phyloP scores from a whole-genome alignment of 2,113 vertebrate species.

The Speoplatyrhinus poulsoni region DNA sequence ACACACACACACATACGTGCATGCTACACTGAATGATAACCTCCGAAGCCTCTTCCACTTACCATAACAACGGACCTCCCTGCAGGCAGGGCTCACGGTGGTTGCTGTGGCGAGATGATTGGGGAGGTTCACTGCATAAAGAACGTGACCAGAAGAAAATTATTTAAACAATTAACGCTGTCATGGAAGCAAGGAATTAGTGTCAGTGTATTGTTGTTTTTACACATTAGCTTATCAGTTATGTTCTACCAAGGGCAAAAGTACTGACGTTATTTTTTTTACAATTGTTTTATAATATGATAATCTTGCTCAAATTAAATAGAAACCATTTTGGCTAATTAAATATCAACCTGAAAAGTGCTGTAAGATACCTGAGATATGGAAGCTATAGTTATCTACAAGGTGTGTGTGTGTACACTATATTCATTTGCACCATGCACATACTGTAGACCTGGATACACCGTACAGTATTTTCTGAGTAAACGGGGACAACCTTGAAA shows the following conservation, averaged over 20 bases:
- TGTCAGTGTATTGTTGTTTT: conserved; percentile 35
- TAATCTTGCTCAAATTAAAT: background rate
- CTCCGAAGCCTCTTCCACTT: conserved; percentile 66
- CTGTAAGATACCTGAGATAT: too few species aligned
- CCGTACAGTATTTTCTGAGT: conserved; percentile 61
- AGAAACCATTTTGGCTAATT: too few species aligned
- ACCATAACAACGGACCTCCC: conserved; percentile 72
- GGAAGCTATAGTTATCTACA: too few species aligned
- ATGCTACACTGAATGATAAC: conserved; percentile 60
- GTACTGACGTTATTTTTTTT: conserved; percentile 8
- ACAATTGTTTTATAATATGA: background rate
- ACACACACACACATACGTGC: conserved; percentile 61
- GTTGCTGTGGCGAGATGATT: conserved; percentile 68
- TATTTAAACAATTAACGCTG: conserved; percentile 35
- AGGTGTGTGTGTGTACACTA: conserved; percentile 23
- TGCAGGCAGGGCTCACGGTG: conserved; percentile 20
- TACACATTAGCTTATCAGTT: conserved; percentile 20
- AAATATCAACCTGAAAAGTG: too few species aligned
- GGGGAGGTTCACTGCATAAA: conserved; percentile 54
- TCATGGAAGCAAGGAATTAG: conserved; percentile 28
- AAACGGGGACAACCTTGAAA: conserved; percentile 70
- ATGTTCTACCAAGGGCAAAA: conserved; percentile 15
- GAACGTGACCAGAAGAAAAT: conserved; percentile 39
- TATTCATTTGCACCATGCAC: conserved; percentile 44
- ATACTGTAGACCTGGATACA: conserved; percentile 60